Evolutionary conservation across 2,888 invertebrate genomes (phyloP), one percentile per base, ranked within the genome.

Genomic region (Caenorhabditis sp.): DNA sequence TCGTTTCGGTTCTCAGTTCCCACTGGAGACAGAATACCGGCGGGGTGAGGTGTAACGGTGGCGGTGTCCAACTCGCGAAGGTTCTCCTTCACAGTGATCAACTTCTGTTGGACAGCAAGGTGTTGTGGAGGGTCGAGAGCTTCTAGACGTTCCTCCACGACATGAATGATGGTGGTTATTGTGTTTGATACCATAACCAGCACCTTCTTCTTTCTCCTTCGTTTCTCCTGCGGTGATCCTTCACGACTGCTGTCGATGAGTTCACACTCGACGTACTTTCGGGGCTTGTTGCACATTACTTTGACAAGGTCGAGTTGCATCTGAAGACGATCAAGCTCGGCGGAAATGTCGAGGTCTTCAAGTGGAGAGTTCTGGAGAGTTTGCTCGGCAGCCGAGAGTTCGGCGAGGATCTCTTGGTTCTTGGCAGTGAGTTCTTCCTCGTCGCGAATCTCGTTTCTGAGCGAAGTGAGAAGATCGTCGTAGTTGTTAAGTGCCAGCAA

Each of bases 81-180:
- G 53, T 83, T 83, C 56, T 70, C 78, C 68, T 87, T 87, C 0
- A 84, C 82, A 24, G 62, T 67, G 44, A 70, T 68, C 35, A 87
- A 69, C 55, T 85, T 85, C 69, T 85, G 80, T 55, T 82, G 72
- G 37, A 85, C 79, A 37, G 77, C 80, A 1, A 72, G 82, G 47
- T 82, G 65, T 24, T 71, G 55, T 55, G 78, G 55, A 22, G 81
- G 58, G 24, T 79, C 83, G 26, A 83, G 37, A 4, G 84, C 71
- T 28, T 85, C 84, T 13, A 89, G 71, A 9, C 82, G 74, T 44
- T 89, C 87, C 70, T 89, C 88, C 61, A 88, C 87, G n/a, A 88
- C 88, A 60, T 87, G 84, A 47, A 90, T 90, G 28, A 90, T 88
- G 11, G 90, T 90, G 5, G 89, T 89, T 32, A 90, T 89, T 1